Conservation (phyloP, 1,140 invertebrate species). For the Procambarus virginalis region DNA sequence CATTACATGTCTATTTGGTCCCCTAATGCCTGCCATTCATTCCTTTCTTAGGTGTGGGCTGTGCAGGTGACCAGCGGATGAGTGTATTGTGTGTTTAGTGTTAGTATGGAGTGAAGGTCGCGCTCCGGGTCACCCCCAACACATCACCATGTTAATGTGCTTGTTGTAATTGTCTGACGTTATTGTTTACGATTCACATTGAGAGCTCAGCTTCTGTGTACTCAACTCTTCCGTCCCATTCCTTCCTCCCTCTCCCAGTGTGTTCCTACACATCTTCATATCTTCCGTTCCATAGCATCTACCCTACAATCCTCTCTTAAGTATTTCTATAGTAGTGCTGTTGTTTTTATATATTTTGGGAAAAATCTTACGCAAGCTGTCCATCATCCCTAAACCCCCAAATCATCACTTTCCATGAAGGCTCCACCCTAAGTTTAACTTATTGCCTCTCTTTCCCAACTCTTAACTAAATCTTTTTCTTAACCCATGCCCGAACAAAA, state of each 20-base stretch:
- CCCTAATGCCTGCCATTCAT: background rate
- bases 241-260: background rate
- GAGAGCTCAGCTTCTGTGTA: too few species aligned
- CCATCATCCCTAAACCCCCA: too few species aligned
- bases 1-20: background rate
- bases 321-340: too few species aligned
- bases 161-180: too few species aligned
- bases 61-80: background rate
- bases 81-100: background rate
- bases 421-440: background rate
- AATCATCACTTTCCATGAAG: background rate
- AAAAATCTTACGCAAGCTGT: background rate
- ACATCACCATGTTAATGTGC: background rate
- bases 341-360: background rate
- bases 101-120: background rate
- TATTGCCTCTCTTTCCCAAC: background rate
- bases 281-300: background rate
- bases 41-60: background rate
- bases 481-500: background rate
- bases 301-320: too few species aligned
- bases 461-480: background rate
- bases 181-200: too few species aligned
- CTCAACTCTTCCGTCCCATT: too few species aligned
- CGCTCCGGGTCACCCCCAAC: background rate
- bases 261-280: background rate